Base-by-base conservation (phyloP, 1,140 invertebrate species). In the Tribolium castaneum region DNA sequence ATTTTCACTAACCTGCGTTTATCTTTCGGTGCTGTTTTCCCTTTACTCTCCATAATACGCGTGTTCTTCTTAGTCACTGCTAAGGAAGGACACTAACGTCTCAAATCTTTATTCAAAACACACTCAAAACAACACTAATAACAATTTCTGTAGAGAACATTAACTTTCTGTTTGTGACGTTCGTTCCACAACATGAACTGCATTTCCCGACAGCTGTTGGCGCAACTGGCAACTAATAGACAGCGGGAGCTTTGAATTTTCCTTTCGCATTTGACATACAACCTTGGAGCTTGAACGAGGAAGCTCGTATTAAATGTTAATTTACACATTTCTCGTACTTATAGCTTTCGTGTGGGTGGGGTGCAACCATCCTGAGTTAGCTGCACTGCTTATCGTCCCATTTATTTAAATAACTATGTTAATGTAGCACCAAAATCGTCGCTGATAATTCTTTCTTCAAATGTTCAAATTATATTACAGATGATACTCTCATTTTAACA, bases 21-120 rank as follows among this genome's bases (percentile, higher is more conserved):
- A 35, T 81, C 80, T 77, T 81, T 79, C 13, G 75, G 35, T 52
- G 77, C 59, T 75, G 78, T 66, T 70, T 79, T 75, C 10, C 13
- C 10, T 59, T 78, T 80, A 14, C 25, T 66, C 35, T 76, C 78
- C 78, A 80, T 75, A 30, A 54, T 54, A 12, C 14, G 22, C 9
- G 39, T 66, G 78, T 70, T 74, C 78, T 74, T 81, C 80, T 81
- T 80, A 81, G 80, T 39, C 80, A 81, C 80, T 81, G 80, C 80
- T 78, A 81, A 81, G 80, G 80, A 81, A 74, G 80, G 78, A 81
- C 75, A 75, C 71, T 51, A 25, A 35, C 34, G 59, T n/a, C n/a
- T 34, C 6, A n/a, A 35, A 6, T 39, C 25, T 66, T 66, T 66
- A 66, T 66, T 72, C 50, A 54, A 50, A 72, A 70, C 62, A 62